These are phyloP conservation scores for Phymatocera aterrima DNA, from an alignment of 2,888 invertebrate genomes.

Conservation along the genomic window DNA sequence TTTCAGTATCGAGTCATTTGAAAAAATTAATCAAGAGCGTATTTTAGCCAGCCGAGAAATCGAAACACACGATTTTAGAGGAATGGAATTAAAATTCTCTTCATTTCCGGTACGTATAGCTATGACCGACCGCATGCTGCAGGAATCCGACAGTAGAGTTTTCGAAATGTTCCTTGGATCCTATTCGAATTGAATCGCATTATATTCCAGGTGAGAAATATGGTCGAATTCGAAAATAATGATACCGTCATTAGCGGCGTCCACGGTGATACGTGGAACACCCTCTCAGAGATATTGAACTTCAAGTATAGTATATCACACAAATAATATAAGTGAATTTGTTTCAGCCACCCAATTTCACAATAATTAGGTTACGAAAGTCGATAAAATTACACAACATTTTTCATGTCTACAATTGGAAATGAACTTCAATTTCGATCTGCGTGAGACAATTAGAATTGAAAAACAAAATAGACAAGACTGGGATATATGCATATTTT, in stretches of 20 bases:
- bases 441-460: no score
- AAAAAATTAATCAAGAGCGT: not conserved
- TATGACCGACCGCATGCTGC: no score
- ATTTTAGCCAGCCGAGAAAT: not conserved
- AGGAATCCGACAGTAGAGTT: slow-evolving; percentile 22
- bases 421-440: no score
- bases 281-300: not conserved
- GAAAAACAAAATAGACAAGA: no score
- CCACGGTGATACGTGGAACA: not conserved
- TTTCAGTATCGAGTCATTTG: not conserved
- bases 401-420: no score
- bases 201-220: not conserved
- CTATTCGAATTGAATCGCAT: not conserved
- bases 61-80: slow-evolving; percentile 29
- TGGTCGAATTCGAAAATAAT: not conserved
- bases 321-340: no score
- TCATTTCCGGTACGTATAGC: not conserved
- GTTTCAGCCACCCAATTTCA: no score
- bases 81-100: not conserved
- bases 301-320: slow-evolving; percentile 2
- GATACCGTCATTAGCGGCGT: not conserved
- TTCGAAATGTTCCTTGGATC: slow-evolving; percentile 30
- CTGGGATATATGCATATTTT: no score
- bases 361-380: no score
- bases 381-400: no score